Evolutionary conservation across 2,113 vertebrate species (phyloP).

Genomic region (Macrotis lagotis): DNA sequence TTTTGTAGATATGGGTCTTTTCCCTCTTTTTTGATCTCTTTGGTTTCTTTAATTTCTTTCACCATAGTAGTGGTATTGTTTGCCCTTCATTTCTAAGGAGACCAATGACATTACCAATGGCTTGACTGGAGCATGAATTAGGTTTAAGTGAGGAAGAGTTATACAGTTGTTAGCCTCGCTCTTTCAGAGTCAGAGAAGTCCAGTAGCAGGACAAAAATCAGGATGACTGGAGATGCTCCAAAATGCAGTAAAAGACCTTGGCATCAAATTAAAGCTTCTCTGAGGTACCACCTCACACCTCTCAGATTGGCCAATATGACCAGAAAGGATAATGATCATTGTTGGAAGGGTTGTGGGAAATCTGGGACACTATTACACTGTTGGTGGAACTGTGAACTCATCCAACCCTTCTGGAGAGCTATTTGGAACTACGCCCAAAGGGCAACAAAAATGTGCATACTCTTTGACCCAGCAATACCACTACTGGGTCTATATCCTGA

Average conservation of each 20-base stretch:
- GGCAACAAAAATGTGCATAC: no score
- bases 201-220: background rate
- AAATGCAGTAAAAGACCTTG: background rate
- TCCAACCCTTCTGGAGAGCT: no score
- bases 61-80: background rate
- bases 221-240: background rate
- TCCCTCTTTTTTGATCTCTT: background rate
- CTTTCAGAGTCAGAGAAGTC: background rate
- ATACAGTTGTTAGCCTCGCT: background rate
- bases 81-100: background rate
- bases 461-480: no score
- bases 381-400: no score
- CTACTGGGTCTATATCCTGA: no score
- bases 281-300: no score
- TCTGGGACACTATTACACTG: no score
- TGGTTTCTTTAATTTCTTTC: background rate
- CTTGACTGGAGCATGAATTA: background rate
- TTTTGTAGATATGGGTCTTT: background rate
- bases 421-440: no score
- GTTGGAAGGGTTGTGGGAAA: no score
- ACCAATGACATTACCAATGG: background rate
- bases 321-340: no score
- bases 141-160: background rate
- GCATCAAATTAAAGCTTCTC: no score
- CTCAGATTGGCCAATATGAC: no score